Base-by-base conservation (phyloP, 1,140 invertebrate genomes). In the Dendroctonus ponderosae region DNA sequence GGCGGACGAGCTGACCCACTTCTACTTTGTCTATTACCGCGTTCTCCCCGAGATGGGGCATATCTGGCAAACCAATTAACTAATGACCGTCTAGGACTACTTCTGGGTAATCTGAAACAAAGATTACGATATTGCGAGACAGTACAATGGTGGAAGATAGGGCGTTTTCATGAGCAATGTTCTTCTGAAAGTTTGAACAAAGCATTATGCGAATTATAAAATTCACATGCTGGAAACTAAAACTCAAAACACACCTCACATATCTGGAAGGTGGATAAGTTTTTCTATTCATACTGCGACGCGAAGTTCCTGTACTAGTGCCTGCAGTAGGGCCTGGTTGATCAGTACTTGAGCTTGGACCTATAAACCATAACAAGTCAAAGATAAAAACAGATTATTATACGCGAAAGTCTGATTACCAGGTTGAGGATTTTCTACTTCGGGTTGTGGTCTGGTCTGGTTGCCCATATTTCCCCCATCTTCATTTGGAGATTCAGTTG, bases 191-290 rank as follows among this genome's bases (percentile, higher is more conserved):
- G 26, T 26, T 26, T 26, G 26, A 26, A 26, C 1, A 26, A 26
- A 26, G 26, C 26, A 26, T 26, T 26, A 26, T 26, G 1, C 26
- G 1, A 26, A 26, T 26, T 26, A 26, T 26, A 26, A 26, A 26
- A 26, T 26, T 26, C 26, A 26, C 1, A 3, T 26, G 26, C 26
- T 26, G 26, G 1, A 26, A 26, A 26, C 1, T 26, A 26, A 26
- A 26, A 26, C 3, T 2, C 26, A 3, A 26, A 26, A 14, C 43
- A 49, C 14, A 68, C 62, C 63, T 46, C n/a, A 59, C 68, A 63
- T 74, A 69, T 44, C 72, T 68, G 8, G 74, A 77, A n/a, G 74
- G 74, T 26, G 74, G 75, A 63, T 74, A 77, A 6, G 74, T 74
- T 66, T 77, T 77, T 51, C 70, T 59, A 7, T 66, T 66, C 5